Percentiles rank a stretch among this genome's conserved stretches.
These are phyloP conservation scores for Carpatolechia fugitivella DNA, from an alignment of 2,888 invertebrate species.

Conservation along the genomic window DNA sequence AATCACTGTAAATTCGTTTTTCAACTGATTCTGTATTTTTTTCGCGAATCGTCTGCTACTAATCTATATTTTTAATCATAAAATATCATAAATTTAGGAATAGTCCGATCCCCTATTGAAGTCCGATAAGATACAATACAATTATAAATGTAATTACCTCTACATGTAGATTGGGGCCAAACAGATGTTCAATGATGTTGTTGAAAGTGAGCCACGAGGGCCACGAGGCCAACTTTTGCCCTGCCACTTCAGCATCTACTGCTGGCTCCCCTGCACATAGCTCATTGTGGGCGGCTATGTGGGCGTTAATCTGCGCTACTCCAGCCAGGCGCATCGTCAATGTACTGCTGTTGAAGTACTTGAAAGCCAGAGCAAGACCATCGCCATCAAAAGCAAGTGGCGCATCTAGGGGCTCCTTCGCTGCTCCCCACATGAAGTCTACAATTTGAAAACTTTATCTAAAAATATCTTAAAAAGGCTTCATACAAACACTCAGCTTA, in stretches of 20 bases:
- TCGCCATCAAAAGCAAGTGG: conserved; percentile 93
- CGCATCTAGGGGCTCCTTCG: conserved; percentile 93
- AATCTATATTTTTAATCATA: too few relatives aligned
- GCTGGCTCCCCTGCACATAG: conserved; percentile 93
- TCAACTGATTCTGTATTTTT: too few relatives aligned
- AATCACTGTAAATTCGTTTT: too few relatives aligned
- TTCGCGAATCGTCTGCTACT: too few relatives aligned
- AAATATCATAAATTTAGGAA: too few relatives aligned
- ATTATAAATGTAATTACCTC: conserved; percentile 82
- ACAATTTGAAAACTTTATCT: conserved; percentile 12
- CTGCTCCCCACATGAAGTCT: conserved; percentile 98
- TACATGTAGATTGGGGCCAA: conserved; percentile 98
- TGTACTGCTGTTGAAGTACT: conserved; percentile 96
- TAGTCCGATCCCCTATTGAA: too few relatives aligned
- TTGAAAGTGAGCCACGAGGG: conserved; percentile 92
- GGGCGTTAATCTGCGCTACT: conserved; percentile 96
- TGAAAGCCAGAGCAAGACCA: conserved; percentile 95
- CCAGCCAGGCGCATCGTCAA: conserved; percentile 96
- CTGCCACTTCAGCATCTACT: conserved; percentile 90
- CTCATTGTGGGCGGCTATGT: conserved; percentile 94
- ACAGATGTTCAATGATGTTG: conserved; percentile 95
- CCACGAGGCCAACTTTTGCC: conserved; percentile 93
- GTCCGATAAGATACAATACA: background rate
- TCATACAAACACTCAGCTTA: too few relatives aligned
- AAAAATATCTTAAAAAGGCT: too few relatives aligned